Conservation (phyloP, 2,888 invertebrate genomes). For the Acholoe squamosa region DNA sequence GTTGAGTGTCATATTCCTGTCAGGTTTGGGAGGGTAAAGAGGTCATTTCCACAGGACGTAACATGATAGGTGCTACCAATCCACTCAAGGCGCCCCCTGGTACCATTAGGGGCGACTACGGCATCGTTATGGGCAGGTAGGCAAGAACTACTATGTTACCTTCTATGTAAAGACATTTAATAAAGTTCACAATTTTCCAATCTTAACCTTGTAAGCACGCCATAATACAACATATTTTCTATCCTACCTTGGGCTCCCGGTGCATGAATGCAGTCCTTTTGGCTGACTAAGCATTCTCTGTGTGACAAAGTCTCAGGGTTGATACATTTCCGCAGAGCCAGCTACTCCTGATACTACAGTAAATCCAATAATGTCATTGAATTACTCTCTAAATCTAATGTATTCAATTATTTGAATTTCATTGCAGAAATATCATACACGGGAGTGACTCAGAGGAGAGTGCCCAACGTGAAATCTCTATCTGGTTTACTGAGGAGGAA, state of each 20-base stretch:
- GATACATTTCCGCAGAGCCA: no score
- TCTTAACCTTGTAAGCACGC: no score
- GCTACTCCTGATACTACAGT: no score
- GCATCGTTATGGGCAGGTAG: slow-evolving; percentile 57
- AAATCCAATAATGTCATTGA: background rate
- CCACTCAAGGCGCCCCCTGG: slow-evolving; percentile 60
- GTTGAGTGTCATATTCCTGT: background rate
- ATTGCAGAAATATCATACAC: slow-evolving; percentile 56
- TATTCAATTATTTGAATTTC: no score
- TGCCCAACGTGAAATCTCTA: slow-evolving; percentile 53
- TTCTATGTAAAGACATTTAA: no score
- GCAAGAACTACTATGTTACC: no score
- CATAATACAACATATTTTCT: no score
- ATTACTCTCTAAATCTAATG: background rate
- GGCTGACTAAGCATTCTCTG: no score
- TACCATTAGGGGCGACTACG: slow-evolving; percentile 64
- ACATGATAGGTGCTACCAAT: slow-evolving; percentile 56
- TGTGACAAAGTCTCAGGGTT: no score
- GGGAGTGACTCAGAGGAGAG: slow-evolving; percentile 49
- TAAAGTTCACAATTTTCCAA: no score
- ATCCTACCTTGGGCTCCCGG: no score
- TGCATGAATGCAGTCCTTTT: no score
- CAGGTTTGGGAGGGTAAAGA: slow-evolving; percentile 63
- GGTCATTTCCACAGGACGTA: slow-evolving; percentile 15
- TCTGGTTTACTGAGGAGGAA: slow-evolving; percentile 55